phyloP scores from a whole-genome alignment of 2,113 vertebrate species.

The Peromyscus maniculatus region DNA sequence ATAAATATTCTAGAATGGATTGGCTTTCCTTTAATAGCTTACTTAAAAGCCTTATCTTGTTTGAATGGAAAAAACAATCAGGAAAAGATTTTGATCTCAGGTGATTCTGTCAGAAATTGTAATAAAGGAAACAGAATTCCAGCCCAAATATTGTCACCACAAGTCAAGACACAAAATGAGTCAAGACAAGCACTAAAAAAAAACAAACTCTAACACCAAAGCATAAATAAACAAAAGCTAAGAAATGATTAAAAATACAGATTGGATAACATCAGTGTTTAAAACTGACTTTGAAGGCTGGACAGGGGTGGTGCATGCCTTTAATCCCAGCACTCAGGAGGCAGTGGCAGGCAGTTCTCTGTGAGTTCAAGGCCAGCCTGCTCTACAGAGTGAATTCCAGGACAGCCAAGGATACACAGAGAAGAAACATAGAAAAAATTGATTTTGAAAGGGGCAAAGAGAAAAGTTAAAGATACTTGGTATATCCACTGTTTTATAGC shows the following conservation, averaged over 20 bases:
- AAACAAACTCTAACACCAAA: neutral
- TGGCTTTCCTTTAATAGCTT: constrained; percentile 1
- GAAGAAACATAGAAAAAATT: neutral
- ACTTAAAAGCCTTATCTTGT: neutral
- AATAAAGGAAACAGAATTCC: neutral
- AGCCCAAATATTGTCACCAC: neutral
- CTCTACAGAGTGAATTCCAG: neutral
- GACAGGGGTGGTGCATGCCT: neutral
- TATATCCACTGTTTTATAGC: neutral
- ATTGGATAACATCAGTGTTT: neutral
- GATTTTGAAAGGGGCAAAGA: neutral
- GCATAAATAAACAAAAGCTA: neutral
- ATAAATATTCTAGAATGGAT: neutral
- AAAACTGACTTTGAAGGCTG: neutral
- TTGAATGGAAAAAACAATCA: constrained; percentile 1
- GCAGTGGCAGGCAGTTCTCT: neutral
- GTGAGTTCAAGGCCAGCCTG: neutral
- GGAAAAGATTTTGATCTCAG: constrained; percentile 11
- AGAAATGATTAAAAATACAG: constrained; percentile 1
- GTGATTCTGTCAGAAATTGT: neutral
- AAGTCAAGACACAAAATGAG: neutral
- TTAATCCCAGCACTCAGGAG: neutral
- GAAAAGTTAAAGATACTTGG: neutral
- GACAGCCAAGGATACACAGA: neutral
- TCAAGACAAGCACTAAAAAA: neutral